Conservation (phyloP, 2,797 vertebrate genomes). For the Enteromius paludinosus region DNA sequence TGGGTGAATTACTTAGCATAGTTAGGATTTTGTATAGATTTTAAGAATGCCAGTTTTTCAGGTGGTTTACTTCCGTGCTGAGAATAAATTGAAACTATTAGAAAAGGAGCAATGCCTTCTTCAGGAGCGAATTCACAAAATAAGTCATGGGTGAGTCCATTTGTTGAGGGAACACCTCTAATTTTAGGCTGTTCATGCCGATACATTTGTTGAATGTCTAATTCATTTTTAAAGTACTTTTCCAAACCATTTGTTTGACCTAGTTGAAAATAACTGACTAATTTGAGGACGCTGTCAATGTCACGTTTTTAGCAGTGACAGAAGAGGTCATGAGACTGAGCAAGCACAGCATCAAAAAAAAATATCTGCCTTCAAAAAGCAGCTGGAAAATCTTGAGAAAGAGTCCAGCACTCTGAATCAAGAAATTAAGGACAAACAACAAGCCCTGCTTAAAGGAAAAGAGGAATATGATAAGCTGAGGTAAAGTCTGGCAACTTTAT, state of each 20-base stretch:
- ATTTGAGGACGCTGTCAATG: neutral
- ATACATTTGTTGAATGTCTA: neutral
- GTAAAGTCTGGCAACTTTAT: conserved; percentile 35
- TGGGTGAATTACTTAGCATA: neutral
- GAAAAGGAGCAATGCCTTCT: conserved; percentile 73
- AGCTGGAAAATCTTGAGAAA: conserved; percentile 54
- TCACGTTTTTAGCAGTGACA: conserved; percentile 40
- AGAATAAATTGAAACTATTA: conserved; percentile 73
- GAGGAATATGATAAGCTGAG: conserved; percentile 65
- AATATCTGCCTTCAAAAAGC: conserved; percentile 55
- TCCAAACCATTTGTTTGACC: neutral
- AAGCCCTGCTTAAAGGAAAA: conserved; percentile 66
- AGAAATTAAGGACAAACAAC: conserved; percentile 69
- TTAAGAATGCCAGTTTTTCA: conserved; percentile 48
- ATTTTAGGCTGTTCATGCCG: neutral
- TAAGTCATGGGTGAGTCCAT: conserved; percentile 54
- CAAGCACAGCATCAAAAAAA: conserved; percentile 55
- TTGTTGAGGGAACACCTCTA: neutral
- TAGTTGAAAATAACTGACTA: neutral
- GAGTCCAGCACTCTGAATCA: conserved; percentile 57
- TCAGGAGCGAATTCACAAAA: conserved; percentile 66
- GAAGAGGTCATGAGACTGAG: conserved; percentile 53
- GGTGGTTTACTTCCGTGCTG: conserved; percentile 63
- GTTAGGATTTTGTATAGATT: conserved; percentile 19
- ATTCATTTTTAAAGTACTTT: neutral